Evolutionary conservation across 30 jellyfish, hydroid and myxozoan genomes (phyloP), one percentile per base, ranked within the genome.

Genomic region (Clytia hemisphaerica): DNA sequence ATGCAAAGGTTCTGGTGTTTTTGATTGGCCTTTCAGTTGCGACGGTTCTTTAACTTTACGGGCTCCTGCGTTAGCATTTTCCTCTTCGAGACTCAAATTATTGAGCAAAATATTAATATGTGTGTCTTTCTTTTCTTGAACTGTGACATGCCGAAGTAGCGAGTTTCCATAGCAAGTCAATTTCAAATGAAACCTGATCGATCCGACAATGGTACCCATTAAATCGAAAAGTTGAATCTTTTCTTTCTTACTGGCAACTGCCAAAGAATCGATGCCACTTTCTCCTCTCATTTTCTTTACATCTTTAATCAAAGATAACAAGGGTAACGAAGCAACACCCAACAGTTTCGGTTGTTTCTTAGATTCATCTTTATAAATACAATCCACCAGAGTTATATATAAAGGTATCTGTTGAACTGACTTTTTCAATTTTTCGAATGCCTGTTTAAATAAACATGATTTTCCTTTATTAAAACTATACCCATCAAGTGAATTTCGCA

Each of bases 141-240:
- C 16, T 5, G 25, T 57, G 19, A 57, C 70, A 31, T 57, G 70
- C 16, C 35, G 53, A 22, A 57, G 30, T 7, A 57, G 42, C 7
- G 70, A 57, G 16, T 28, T 4, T 21, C 70, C 70, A 57, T n/a
- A 57, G 42, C 70, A 57, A 57, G 70, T 57, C 70, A 57, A 22
- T 57, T 57, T 57, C 70, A 57, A 28, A 57, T 44, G 7, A 37
- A 57, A 57, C 25, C 33, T 57, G 1, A 57, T 57, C 33, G 25
- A 22, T 57, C 70, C 70, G 3, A 57, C 30, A 30, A n/a, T 33
- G 25, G 50, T 21, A 22, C 70, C 70, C 70, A 57, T 57, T 44
- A 57, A 30, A 30, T 57, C 30, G 30, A 26, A 57, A 57, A 57
- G 25, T 25, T 57, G 36, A n/a, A 22, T 22, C 16, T 1, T 57